phyloP scores from a whole-genome alignment of 1,140 invertebrate genomes.

The Harpegnathos saltator region DNA sequence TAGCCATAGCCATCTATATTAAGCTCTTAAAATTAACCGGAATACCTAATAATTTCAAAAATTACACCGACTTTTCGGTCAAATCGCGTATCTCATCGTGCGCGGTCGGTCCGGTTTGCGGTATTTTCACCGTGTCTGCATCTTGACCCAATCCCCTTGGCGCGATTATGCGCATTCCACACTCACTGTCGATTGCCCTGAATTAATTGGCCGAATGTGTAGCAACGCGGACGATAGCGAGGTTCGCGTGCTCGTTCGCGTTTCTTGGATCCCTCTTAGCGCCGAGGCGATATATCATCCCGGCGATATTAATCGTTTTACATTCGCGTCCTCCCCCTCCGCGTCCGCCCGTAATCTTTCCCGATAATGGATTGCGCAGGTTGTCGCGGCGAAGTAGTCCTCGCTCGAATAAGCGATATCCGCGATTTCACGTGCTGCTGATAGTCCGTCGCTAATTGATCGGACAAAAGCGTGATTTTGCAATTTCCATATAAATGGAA shows the following conservation, averaged over 20 bases:
- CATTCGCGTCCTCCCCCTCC: slow-evolving; percentile 9
- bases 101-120: too few species aligned
- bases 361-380: slow-evolving; percentile 48
- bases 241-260: slow-evolving; percentile 1
- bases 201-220: slow-evolving; percentile 24
- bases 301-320: slow-evolving; percentile 53
- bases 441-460: slow-evolving; percentile 69
- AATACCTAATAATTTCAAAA: too few species aligned
- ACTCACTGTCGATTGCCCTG: neutral
- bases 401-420: slow-evolving; percentile 52
- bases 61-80: too few species aligned
- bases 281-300: slow-evolving; percentile 37
- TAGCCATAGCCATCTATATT: too few species aligned
- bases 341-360: slow-evolving; percentile 46
- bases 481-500: slow-evolving; percentile 75
- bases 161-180: neutral
- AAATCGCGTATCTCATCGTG: too few species aligned
- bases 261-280: slow-evolving; percentile 31
- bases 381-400: slow-evolving; percentile 1
- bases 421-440: slow-evolving; percentile 9
- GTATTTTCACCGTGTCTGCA: neutral
- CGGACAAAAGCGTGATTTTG: slow-evolving; percentile 71
- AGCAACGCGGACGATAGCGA: neutral
- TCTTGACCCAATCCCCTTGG: slow-evolving; percentile 1
- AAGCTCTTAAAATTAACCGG: too few species aligned